Evolutionary conservation across 1,140 invertebrate species (phyloP).

Genomic region (Trichonephila clavipes): DNA sequence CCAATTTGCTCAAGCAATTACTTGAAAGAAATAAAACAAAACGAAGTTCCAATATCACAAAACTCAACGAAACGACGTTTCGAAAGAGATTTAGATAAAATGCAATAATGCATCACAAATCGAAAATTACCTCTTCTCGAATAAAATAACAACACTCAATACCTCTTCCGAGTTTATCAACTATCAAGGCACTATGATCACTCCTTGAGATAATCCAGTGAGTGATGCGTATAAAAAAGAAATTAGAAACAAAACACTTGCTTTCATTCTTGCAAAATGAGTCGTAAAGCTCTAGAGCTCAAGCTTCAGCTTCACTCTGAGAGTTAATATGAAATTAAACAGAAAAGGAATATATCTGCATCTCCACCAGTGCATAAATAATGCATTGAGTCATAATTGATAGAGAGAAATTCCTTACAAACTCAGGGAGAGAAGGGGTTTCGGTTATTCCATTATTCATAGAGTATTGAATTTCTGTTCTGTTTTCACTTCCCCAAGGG

Average conservation of each 20-base stretch:
- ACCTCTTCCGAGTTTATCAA: neutral
- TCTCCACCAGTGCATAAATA: constrained; percentile 45
- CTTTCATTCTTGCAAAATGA: neutral
- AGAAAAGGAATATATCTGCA: constrained; percentile 29
- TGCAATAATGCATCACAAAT: too few relatives aligned
- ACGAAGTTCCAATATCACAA: too few relatives aligned
- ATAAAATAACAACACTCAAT: neutral
- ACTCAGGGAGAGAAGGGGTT: neutral
- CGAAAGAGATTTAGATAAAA: too few relatives aligned
- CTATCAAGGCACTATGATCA: neutral
- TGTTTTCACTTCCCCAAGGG: constrained; percentile 51
- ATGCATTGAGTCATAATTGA: constrained; percentile 69
- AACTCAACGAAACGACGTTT: too few relatives aligned
- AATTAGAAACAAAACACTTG: neutral
- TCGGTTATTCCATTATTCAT: constrained; percentile 62
- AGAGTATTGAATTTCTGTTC: constrained; percentile 66
- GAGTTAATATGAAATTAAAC: constrained; percentile 68
- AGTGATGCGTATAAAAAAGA: neutral
- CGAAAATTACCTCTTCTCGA: neutral
- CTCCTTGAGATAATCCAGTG: neutral
- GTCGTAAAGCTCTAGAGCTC: neutral
- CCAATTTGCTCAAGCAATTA: too few relatives aligned
- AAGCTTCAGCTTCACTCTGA: neutral
- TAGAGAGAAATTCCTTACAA: constrained; percentile 43
- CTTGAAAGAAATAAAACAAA: too few relatives aligned